Evolutionary conservation across 2,113 vertebrate genomes (phyloP).

Genomic region (Fregetta grallaria): DNA sequence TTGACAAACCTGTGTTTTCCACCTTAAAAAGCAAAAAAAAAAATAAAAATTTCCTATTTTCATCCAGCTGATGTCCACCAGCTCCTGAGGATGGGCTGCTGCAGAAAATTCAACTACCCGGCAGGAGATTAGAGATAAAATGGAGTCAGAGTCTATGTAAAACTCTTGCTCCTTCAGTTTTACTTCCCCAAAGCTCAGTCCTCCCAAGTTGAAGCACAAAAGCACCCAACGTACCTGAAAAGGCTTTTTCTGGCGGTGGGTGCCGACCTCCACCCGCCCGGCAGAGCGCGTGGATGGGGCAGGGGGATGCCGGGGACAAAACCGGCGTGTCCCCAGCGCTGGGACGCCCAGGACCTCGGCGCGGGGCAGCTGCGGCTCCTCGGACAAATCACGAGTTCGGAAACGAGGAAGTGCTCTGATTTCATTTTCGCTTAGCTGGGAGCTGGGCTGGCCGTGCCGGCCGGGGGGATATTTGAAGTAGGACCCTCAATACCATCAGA

Average conservation of each 20-base stretch:
- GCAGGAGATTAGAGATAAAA: neutral
- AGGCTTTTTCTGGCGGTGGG: neutral
- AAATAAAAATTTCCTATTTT: neutral
- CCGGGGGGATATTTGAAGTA: accelerated
- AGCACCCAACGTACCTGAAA: neutral
- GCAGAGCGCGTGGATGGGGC: accelerated
- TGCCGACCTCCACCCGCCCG: accelerated
- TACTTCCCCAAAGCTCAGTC: neutral
- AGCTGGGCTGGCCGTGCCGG: accelerated
- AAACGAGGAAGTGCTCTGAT: neutral
- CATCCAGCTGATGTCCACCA: neutral
- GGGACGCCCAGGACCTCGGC: accelerated
- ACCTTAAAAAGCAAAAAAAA: neutral
- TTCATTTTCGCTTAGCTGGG: neutral
- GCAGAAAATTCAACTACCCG: accelerated
- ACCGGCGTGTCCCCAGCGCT: accelerated
- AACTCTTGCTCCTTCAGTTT: neutral
- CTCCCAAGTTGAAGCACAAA: neutral
- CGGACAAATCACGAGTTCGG: neutral
- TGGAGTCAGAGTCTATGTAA: neutral
- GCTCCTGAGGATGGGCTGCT: neutral
- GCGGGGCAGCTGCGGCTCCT: accelerated
- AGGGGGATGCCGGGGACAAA: neutral
- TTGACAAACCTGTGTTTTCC: neutral
- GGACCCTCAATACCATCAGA: accelerated